Evolutionary conservation across 2,113 vertebrate species (phyloP).

Genomic region (Anseranas semipalmata): DNA sequence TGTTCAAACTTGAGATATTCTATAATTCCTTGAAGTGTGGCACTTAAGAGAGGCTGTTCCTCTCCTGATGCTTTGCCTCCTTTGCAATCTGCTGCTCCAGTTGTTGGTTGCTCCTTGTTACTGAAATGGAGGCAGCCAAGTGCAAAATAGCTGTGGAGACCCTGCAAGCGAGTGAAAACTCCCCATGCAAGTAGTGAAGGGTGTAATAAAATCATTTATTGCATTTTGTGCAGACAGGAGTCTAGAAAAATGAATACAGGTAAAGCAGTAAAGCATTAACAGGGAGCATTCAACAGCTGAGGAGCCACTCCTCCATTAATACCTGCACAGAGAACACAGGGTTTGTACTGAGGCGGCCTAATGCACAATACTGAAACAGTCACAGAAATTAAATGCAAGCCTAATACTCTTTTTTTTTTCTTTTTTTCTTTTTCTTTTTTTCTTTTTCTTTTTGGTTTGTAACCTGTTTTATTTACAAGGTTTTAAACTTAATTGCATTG

Average conservation of each 20-base stretch:
- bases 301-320: slow-evolving; percentile 86
- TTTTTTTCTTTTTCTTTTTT: slow-evolving; percentile 54
- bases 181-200: slow-evolving; percentile 54
- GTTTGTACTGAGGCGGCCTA: slow-evolving; percentile 68
- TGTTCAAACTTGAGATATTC: no score
- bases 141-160: neutral
- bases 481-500: slow-evolving; percentile 76
- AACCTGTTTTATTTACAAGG: slow-evolving; percentile 86
- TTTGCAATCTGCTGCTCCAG: neutral
- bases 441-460: slow-evolving; percentile 76
- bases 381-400: slow-evolving; percentile 93
- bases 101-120: neutral
- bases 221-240: slow-evolving; percentile 99
- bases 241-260: slow-evolving; percentile 97
- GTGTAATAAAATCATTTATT: slow-evolving; percentile 99
- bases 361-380: slow-evolving; percentile 77
- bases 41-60: neutral
- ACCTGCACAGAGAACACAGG: slow-evolving; percentile 88
- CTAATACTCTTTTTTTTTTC: slow-evolving; percentile 75
- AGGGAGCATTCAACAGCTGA: slow-evolving; percentile 92
- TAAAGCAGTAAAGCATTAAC: slow-evolving; percentile 93
- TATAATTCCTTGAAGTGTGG: neutral
- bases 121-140: neutral
- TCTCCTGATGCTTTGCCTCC: neutral
- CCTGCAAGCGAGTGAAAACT: slow-evolving; percentile 7